phyloP scores from a whole-genome alignment of 2,888 invertebrate genomes.

The Luffia ferchaultella region DNA sequence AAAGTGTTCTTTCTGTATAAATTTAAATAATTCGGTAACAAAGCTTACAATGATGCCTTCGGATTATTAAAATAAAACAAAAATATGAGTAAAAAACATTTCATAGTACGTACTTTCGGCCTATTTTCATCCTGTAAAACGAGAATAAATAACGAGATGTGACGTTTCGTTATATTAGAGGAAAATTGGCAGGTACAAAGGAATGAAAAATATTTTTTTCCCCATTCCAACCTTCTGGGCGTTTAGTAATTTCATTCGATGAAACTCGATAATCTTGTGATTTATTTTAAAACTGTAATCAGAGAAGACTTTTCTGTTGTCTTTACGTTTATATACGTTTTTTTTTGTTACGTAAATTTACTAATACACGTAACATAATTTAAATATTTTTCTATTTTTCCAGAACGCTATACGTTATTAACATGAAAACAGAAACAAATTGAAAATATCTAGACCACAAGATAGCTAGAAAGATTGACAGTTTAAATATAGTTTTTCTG shows the following conservation, averaged over 20 bases:
- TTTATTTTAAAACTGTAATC: neutral
- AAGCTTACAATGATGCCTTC: no score
- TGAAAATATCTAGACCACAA: neutral
- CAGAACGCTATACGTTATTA: neutral
- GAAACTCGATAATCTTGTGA: neutral
- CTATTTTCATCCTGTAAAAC: neutral
- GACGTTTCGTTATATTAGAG: neutral
- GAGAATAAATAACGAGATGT: neutral
- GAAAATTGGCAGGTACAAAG: neutral
- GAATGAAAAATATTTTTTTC: neutral
- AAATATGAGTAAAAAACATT: no score
- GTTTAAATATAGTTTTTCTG: no score
- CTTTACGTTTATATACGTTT: no score
- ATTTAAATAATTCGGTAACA: no score
- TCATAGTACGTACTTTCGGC: no score
- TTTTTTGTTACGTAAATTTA: no score
- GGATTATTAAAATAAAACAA: no score
- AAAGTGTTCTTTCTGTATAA: no score
- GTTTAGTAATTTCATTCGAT: neutral
- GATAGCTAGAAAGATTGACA: neutral
- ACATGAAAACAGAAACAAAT: neutral
- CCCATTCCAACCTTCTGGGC: neutral
- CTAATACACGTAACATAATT: no score
- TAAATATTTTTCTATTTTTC: neutral
- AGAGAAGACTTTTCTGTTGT: neutral